These are phyloP conservation scores for Halcyon senegalensis DNA, from an alignment of 2,113 vertebrate genomes.

Conservation along the genomic window DNA sequence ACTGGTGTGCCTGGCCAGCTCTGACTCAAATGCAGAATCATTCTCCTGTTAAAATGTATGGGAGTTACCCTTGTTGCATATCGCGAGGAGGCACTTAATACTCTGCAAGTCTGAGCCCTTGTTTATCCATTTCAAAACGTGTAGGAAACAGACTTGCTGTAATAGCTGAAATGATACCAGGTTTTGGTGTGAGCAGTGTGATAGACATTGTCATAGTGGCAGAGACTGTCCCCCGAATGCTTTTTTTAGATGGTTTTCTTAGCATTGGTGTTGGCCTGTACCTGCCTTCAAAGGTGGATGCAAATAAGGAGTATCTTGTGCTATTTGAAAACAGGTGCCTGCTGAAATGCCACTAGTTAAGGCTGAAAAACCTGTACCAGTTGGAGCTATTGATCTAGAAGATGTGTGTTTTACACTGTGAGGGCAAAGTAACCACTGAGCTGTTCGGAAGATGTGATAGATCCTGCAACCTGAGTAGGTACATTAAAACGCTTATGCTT, in stretches of 20 bases:
- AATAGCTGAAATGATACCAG: background rate
- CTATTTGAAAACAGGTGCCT: background rate
- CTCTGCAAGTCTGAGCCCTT: background rate
- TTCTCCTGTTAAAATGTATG: background rate
- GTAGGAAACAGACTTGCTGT: background rate
- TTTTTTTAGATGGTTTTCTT: background rate
- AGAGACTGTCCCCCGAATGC: background rate
- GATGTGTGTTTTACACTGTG: background rate
- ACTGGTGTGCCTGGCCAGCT: background rate
- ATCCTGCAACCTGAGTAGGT: background rate
- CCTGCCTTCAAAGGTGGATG: background rate
- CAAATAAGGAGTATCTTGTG: background rate
- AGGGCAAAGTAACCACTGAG: background rate
- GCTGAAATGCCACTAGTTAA: background rate
- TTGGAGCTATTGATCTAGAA: background rate
- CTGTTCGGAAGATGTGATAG: background rate
- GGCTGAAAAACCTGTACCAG: conserved; percentile 9
- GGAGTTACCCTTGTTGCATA: background rate
- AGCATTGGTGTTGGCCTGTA: background rate
- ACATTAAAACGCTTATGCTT: background rate
- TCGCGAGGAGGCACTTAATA: background rate
- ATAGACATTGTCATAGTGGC: background rate
- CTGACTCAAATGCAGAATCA: background rate
- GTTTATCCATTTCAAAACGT: accelerated
- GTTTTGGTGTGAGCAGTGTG: background rate